Evolutionary conservation across 2,888 invertebrate species (phyloP).

Genomic region (Tenthredo notha): DNA sequence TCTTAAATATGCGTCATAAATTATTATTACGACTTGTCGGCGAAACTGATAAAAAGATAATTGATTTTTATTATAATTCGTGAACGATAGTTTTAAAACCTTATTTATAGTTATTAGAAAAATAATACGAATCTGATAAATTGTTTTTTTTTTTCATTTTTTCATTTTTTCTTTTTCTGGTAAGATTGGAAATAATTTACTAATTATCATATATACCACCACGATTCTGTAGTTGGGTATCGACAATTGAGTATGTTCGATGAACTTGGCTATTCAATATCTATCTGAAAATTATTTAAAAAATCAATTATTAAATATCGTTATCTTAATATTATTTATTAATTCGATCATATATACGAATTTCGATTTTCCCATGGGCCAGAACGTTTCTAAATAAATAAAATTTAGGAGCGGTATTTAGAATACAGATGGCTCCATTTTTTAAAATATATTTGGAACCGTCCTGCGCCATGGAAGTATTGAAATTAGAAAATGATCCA

Average conservation of each 20-base stretch:
- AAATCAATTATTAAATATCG: background rate
- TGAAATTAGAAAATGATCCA: no score
- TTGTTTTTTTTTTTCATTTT: background rate
- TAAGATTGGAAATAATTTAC: constrained; percentile 73
- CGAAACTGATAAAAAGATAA: background rate
- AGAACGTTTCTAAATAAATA: no score
- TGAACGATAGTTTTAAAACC: background rate
- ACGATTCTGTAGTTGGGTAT: constrained; percentile 62
- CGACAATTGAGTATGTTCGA: constrained; percentile 70
- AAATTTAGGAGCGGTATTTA: no score
- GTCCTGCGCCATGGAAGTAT: no score
- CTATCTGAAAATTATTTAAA: background rate
- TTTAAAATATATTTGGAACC: no score
- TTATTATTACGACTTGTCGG: background rate
- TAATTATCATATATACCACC: constrained; percentile 64
- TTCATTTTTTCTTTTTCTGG: constrained; percentile 26
- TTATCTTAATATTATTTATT: no score
- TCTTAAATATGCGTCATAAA: background rate
- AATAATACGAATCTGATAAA: constrained; percentile 49
- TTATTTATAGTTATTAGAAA: constrained; percentile 41
- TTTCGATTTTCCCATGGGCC: no score
- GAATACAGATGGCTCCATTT: no score
- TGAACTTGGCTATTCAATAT: constrained; percentile 39
- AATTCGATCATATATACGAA: no score
- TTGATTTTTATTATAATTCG: background rate